Evolutionary conservation across 2,797 vertebrate species (phyloP).

Genomic region (Knipowitschia caucasica): DNA sequence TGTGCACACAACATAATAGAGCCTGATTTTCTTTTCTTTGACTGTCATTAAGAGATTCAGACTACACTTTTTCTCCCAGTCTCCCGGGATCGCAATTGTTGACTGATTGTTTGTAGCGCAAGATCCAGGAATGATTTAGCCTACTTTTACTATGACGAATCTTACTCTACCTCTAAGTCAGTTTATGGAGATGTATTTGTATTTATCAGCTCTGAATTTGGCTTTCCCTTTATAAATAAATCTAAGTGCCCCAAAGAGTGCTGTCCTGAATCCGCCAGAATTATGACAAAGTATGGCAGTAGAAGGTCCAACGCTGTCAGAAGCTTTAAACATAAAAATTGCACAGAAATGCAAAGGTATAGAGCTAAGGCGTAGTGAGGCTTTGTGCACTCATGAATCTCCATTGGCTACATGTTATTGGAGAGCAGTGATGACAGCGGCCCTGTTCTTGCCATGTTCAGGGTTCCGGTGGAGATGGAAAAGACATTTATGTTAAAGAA

Average conservation of each 20-base stretch:
- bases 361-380: neutral
- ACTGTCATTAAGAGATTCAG: slow-evolving; percentile 33
- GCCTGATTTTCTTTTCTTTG: slow-evolving; percentile 32
- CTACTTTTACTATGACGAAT: slow-evolving; percentile 35
- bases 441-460: slow-evolving; percentile 4
- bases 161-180: slow-evolving; percentile 16
- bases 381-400: slow-evolving; percentile 4
- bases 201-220: slow-evolving; percentile 29
- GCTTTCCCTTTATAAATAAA: slow-evolving; percentile 37
- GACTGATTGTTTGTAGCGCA: slow-evolving; percentile 46
- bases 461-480: neutral
- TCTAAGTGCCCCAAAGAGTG: slow-evolving; percentile 48
- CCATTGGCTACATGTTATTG: neutral
- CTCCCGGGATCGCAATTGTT: slow-evolving; percentile 40
- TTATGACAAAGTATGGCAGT: slow-evolving; percentile 8
- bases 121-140: slow-evolving; percentile 45
- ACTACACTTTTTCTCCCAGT: slow-evolving; percentile 32
- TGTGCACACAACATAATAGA: slow-evolving; percentile 43
- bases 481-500: slow-evolving; percentile 3
- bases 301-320: slow-evolving; percentile 9
- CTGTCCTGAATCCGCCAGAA: slow-evolving; percentile 21
- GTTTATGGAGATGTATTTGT: slow-evolving; percentile 18
- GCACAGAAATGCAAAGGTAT: neutral
- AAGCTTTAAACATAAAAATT: neutral
- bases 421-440: neutral